Percentiles rank a stretch among this genome's conserved stretches.
These are phyloP conservation scores for Epinephelus cyanopodus DNA, from an alignment of 2,113 vertebrate species.

Conservation along the genomic window DNA sequence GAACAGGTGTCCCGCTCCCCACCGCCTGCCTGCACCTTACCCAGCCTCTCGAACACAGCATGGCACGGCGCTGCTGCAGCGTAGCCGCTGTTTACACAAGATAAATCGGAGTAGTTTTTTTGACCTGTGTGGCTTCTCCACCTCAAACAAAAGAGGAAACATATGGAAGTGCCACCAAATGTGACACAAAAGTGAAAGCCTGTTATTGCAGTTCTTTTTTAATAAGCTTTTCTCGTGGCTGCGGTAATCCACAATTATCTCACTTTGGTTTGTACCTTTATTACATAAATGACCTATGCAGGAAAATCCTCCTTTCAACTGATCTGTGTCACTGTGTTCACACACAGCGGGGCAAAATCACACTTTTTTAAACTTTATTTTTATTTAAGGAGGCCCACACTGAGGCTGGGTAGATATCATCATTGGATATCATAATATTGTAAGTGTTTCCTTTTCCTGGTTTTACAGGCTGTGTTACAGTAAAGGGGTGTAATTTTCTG, in stretches of 20 bases:
- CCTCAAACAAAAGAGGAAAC: constrained; percentile 44
- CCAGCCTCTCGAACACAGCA: not conserved
- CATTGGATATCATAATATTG: too few relatives aligned
- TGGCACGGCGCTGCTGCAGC: not conserved
- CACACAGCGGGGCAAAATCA: not conserved
- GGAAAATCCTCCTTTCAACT: not conserved
- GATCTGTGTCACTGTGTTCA: not conserved
- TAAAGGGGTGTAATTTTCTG: too few relatives aligned
- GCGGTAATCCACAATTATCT: not conserved
- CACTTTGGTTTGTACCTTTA: not conserved
- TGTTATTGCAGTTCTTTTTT: constrained; percentile 12
- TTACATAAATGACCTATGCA: not conserved
- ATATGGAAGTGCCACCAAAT: constrained; percentile 33
- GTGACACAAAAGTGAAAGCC: constrained; percentile 19
- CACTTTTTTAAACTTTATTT: not conserved
- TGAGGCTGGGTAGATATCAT: too few relatives aligned
- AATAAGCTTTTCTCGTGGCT: not conserved
- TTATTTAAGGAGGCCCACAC: not conserved
- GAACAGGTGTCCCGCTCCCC: constrained; percentile 78
- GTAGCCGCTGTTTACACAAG: constrained; percentile 47
- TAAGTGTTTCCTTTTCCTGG: too few relatives aligned
- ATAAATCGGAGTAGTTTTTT: constrained; percentile 29
- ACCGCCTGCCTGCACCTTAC: constrained; percentile 51
- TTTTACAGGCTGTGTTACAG: too few relatives aligned
- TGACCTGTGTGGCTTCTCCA: constrained; percentile 41